Base-by-base conservation (phyloP, 2,888 invertebrate species). In the Rambutsinella grinnellia region DNA sequence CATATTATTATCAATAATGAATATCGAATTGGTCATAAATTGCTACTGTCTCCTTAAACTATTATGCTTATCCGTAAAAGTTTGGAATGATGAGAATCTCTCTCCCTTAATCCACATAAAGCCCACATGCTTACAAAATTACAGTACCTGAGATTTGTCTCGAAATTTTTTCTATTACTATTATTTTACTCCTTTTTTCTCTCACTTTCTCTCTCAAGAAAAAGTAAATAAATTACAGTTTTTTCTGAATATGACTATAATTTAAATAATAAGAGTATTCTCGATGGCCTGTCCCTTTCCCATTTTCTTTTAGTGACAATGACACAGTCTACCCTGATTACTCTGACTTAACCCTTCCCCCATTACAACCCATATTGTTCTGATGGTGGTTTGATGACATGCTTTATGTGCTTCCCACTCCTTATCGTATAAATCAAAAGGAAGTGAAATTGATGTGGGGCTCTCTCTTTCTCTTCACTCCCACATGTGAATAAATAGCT, bases 221-320 rank as follows among this genome's bases (percentile, higher is more conserved):
- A 21, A 19, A 46, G 26, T 57, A 44, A 65, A 51, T 21, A 69
- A 51, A 51, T 63, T 17, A 27, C 17, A 2, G 60, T 46, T 60
- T 53, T 28, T 44, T 44, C 21, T 23, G 54, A 65, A 44, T 60
- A 72, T 67, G 74, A 56, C 44, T 61, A 67, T 62, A 74, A 74
- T 74, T 74, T 74, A 74, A 74, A 74, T 74, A 74, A 74, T 74
- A 74, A 74, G n/a, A n/a, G n/a, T n/a, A n/a, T n/a, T n/a, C n/a
- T n/a, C n/a, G n/a, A n/a, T n/a, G n/a, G n/a, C n/a, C n/a, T n/a
- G n/a, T n/a, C 74, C 61, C 53, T 74, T 74, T 65, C 26, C 23
- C 51, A 47, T 61, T 46, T 26, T 58, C 56, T 13, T 58, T 23
- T 21, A n/a, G 53, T 53, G 53, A 23, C 53, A 23, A 23, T 19